Evolutionary conservation across 2,888 invertebrate species (phyloP).

Genomic region (Lasioglossum zephyrum): DNA sequence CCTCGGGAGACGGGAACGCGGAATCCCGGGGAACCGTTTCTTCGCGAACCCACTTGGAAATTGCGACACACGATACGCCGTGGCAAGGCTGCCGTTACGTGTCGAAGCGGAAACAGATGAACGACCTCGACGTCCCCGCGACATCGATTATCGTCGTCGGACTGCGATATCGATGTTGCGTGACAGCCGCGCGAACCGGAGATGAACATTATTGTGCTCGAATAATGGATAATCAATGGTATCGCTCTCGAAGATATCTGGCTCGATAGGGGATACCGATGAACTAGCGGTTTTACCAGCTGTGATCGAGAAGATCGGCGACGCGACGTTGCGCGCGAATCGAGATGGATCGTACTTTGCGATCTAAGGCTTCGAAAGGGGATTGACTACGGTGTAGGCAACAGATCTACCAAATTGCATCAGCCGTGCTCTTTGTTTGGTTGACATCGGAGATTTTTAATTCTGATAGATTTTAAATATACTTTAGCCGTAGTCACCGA

Average conservation of each 20-base stretch:
- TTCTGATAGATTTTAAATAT: neutral
- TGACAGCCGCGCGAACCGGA: neutral
- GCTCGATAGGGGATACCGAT: neutral
- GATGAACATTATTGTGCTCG: neutral
- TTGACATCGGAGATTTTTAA: neutral
- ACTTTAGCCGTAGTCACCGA: neutral
- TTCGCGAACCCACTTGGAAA: slow-evolving; percentile 3
- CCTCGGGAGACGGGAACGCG: slow-evolving; percentile 21
- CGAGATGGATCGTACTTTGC: neutral
- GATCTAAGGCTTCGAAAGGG: too few relatives aligned
- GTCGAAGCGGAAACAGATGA: slow-evolving; percentile 32
- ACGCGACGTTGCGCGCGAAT: neutral
- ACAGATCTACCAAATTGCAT: neutral
- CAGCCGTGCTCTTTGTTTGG: neutral
- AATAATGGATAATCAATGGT: neutral
- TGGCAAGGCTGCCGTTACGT: slow-evolving; percentile 14
- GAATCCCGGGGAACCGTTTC: slow-evolving; percentile 27
- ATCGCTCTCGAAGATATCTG: neutral
- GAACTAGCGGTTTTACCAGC: neutral
- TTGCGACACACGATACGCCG: slow-evolving; percentile 19
- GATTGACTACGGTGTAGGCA: neutral
- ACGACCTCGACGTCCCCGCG: neutral
- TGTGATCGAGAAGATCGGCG: neutral
- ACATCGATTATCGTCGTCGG: neutral
- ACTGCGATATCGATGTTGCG: neutral